These are phyloP conservation scores for Elmis aenea DNA, from an alignment of 2,888 invertebrate species.

Conservation along the genomic window DNA sequence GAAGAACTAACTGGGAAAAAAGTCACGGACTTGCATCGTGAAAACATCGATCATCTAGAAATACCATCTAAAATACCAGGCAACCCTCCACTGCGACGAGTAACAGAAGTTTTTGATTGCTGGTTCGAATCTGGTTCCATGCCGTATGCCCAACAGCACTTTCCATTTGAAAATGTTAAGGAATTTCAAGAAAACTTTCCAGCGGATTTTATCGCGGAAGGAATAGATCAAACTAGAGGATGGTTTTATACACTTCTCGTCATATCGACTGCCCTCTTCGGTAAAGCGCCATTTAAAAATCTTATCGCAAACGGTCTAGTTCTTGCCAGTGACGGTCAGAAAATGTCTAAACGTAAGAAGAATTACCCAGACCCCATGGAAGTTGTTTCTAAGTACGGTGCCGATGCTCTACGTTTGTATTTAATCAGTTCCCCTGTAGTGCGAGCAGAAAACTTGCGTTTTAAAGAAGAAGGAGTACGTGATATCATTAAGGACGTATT, in stretches of 20 bases:
- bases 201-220: slow-evolving; percentile 99
- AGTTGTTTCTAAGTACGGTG: slow-evolving; percentile 87
- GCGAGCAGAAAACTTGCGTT: slow-evolving; percentile 90
- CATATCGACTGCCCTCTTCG: slow-evolving; percentile 90
- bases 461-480: slow-evolving; percentile 95
- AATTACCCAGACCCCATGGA: slow-evolving; percentile 97
- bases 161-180: slow-evolving; percentile 88
- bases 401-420: slow-evolving; percentile 93
- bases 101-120: slow-evolving; percentile 97
- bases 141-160: slow-evolving; percentile 97
- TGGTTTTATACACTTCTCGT: slow-evolving; percentile 99
- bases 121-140: slow-evolving; percentile 99
- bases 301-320: slow-evolving; percentile 94
- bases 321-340: slow-evolving; percentile 94
- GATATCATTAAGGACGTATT: slow-evolving; percentile 97
- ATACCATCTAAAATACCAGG: slow-evolving; percentile 86
- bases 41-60: slow-evolving; percentile 86
- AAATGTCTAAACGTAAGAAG: slow-evolving; percentile 99
- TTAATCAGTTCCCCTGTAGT: slow-evolving; percentile 98
- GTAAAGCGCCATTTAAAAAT: slow-evolving; percentile 96
- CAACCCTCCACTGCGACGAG: slow-evolving; percentile 75
- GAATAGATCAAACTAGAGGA: slow-evolving; percentile 94
- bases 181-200: slow-evolving; percentile 90
- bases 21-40: slow-evolving; percentile 89
- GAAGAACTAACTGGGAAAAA: slow-evolving; percentile 75